phyloP scores from a whole-genome alignment of 1,140 invertebrate genomes.

The Ephestia elutella region DNA sequence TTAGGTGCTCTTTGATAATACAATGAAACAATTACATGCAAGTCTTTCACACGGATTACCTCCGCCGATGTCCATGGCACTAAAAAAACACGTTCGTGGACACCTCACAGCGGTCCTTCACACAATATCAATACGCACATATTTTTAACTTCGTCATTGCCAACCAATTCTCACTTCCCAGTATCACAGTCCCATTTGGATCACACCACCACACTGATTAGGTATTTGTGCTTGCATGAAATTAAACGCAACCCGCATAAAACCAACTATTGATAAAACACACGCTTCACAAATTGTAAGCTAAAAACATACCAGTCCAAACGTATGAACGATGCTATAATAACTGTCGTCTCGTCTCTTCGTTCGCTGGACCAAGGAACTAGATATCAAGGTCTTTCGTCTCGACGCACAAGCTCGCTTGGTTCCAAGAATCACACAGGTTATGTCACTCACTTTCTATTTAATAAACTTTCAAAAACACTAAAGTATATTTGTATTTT shows the following conservation, averaged over 20 bases:
- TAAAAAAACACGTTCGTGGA: slow-evolving; percentile 43
- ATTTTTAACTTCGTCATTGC: slow-evolving; percentile 56
- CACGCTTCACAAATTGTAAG: slow-evolving; percentile 59
- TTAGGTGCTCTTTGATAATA: background rate
- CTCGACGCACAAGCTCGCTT: slow-evolving; percentile 62
- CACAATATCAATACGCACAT: slow-evolving; percentile 46
- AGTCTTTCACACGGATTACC: slow-evolving; percentile 59
- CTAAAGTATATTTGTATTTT: background rate
- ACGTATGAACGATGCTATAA: slow-evolving; percentile 70
- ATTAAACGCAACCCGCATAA: background rate
- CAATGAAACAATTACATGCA: slow-evolving; percentile 51
- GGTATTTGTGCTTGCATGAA: slow-evolving; percentile 18
- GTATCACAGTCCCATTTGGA: slow-evolving; percentile 40
- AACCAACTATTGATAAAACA: slow-evolving; percentile 29
- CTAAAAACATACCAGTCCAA: slow-evolving; percentile 70
- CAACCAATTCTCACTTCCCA: slow-evolving; percentile 45
- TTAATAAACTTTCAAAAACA: background rate
- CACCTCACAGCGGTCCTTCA: slow-evolving; percentile 56
- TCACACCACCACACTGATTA: slow-evolving; percentile 50
- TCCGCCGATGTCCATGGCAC: slow-evolving; percentile 68
- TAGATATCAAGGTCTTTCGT: slow-evolving; percentile 74
- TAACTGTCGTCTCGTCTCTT: slow-evolving; percentile 63
- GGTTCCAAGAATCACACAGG: slow-evolving; percentile 65
- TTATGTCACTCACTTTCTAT: slow-evolving; percentile 38
- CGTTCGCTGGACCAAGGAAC: slow-evolving; percentile 64